Evolutionary conservation across 2,888 invertebrate genomes (phyloP).

Genomic region (Cephus pulcher): DNA sequence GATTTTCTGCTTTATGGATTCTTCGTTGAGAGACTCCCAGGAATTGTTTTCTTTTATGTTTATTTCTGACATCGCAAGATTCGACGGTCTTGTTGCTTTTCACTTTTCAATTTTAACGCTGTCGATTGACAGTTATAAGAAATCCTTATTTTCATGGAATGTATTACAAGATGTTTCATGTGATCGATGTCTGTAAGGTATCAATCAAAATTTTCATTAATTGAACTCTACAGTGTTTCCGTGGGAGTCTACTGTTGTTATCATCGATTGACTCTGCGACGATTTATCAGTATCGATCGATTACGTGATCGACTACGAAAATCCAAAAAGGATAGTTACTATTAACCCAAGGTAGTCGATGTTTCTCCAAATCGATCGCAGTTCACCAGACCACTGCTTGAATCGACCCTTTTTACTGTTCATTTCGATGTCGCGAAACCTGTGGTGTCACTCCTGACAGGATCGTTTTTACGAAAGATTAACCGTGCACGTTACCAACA

Average conservation of each 20-base stretch:
- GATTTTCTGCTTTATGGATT: background rate
- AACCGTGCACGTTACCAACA: background rate
- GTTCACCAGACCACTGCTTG: background rate
- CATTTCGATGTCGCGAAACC: background rate
- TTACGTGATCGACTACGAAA: background rate
- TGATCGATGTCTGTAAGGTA: background rate
- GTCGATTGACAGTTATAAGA: background rate
- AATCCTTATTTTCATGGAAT: background rate
- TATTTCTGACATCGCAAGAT: background rate
- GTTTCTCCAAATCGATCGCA: background rate
- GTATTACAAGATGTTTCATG: background rate
- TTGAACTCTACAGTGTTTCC: background rate
- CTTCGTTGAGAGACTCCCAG: background rate
- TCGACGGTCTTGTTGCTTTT: background rate
- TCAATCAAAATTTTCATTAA: background rate
- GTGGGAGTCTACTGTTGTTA: background rate
- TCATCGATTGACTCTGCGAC: background rate
- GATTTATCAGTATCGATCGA: background rate
- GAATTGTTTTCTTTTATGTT: background rate
- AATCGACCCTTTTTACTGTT: conserved; percentile 1
- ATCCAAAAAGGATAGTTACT: background rate
- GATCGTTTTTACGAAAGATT: background rate
- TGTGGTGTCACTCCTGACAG: background rate
- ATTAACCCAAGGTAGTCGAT: background rate
- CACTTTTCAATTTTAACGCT: background rate